A percentile compares a stretch with the other conserved stretches of the same genome.
Conservation (phyloP, 2,113 vertebrate genomes). For the Chaetops frenatus region DNA sequence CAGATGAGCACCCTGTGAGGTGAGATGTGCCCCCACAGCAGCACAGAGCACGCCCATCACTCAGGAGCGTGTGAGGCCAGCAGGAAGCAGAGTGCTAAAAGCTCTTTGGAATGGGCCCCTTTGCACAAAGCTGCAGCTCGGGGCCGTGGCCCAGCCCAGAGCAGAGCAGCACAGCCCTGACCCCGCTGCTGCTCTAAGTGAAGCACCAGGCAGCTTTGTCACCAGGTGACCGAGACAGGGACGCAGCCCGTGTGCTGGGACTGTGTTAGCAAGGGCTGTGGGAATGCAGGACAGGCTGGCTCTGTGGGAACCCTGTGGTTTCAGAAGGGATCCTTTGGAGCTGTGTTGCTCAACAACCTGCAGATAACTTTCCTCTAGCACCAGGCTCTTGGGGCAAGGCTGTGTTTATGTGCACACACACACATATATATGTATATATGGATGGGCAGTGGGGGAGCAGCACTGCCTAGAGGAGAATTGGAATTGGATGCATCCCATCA, state of each 20-base stretch:
- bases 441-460: neutral
- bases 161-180: neutral
- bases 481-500: neutral
- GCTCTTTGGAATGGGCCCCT: neutral
- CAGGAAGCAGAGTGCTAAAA: neutral
- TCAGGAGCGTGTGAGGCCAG: neutral
- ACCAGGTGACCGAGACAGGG: neutral
- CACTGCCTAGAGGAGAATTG: neutral
- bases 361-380: neutral
- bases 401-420: neutral
- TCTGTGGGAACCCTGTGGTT: neutral
- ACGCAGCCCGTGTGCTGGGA: neutral
- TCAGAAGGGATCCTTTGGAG: neutral
- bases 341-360: neutral
- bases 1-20: neutral
- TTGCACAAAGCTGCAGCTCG: neutral
- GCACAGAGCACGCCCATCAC: accelerated
- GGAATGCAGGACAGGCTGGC: neutral
- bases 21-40: neutral
- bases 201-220: neutral
- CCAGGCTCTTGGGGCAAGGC: neutral
- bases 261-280: neutral
- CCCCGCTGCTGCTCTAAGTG: neutral
- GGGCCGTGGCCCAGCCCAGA: accelerated
- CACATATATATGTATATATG: neutral